Conservation (phyloP, 2,888 invertebrate genomes). For the Drosophila kambysellisi region DNA sequence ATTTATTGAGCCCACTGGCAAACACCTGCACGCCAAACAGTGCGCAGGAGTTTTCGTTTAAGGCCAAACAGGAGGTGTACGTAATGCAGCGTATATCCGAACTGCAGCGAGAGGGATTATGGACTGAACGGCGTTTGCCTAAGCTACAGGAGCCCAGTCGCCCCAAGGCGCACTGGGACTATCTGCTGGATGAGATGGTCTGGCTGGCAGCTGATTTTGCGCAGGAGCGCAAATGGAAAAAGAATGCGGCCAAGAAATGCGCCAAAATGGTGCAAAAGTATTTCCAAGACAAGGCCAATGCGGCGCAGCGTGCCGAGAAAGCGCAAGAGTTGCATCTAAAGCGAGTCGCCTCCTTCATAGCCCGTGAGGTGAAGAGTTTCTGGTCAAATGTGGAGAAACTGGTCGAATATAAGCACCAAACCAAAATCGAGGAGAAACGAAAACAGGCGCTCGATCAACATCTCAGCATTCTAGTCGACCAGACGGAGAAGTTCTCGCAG, state of each 20-base stretch:
- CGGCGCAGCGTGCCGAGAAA: constrained; percentile 95
- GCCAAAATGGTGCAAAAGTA: constrained; percentile 96
- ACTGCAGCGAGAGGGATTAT: constrained; percentile 96
- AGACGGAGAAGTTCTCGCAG: constrained; percentile 98
- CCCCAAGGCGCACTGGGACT: constrained; percentile 99
- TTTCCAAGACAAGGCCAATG: constrained; percentile 95
- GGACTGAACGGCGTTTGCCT: constrained; percentile 96
- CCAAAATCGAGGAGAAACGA: constrained; percentile 96
- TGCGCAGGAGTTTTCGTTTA: constrained; percentile 89
- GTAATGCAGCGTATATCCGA: constrained; percentile 96
- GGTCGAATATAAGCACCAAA: constrained; percentile 97
- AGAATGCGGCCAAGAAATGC: constrained; percentile 96
- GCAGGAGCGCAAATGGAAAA: constrained; percentile 99
- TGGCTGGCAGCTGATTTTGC: constrained; percentile 99
- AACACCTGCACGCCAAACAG: constrained; percentile 69
- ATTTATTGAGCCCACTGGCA: constrained; percentile 70
- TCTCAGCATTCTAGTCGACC: constrained; percentile 98
- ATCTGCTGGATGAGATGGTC: constrained; percentile 98
- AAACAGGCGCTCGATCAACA: constrained; percentile 98
- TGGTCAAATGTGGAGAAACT: constrained; percentile 99
- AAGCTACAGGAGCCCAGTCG: constrained; percentile 96
- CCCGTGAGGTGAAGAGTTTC: constrained; percentile 96
- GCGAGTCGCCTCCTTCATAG: constrained; percentile 94
- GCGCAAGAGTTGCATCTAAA: constrained; percentile 94
- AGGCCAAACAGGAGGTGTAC: constrained; percentile 96